phyloP scores from a whole-genome alignment of 2,888 invertebrate genomes.

The Brachynemurus nebulosus region DNA sequence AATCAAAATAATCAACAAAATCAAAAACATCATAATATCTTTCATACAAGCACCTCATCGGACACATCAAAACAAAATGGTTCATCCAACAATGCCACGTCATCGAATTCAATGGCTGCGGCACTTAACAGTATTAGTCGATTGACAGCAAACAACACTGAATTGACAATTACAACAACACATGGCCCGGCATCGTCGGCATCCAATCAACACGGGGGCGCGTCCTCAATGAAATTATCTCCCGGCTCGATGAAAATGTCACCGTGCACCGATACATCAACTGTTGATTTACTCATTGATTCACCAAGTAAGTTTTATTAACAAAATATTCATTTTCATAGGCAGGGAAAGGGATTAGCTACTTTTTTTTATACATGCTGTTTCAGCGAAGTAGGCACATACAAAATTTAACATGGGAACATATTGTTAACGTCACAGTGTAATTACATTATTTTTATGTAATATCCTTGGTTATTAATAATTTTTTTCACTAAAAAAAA shows the following conservation, averaged over 20 bases:
- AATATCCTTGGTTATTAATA: too few species aligned
- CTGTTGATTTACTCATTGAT: constrained; percentile 60
- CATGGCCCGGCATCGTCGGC: constrained; percentile 37
- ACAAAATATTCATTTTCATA: neutral
- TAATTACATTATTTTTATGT: too few species aligned
- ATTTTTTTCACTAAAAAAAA: too few species aligned
- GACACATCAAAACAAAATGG: neutral
- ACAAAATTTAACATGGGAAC: too few species aligned
- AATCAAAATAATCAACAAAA: constrained; percentile 16
- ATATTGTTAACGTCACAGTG: too few species aligned
- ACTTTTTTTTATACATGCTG: too few species aligned
- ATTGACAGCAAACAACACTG: constrained; percentile 63
- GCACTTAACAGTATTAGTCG: constrained; percentile 56
- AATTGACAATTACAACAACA: constrained; percentile 70
- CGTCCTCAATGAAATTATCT: constrained; percentile 44
- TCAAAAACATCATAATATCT: constrained; percentile 25
- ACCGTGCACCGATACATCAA: constrained; percentile 45
- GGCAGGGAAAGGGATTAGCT: too few species aligned
- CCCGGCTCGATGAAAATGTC: constrained; percentile 48
- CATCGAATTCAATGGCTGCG: constrained; percentile 38
- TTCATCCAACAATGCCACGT: constrained; percentile 18
- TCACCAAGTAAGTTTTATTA: constrained; percentile 61
- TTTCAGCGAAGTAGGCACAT: too few species aligned
- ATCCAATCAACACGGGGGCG: constrained; percentile 22
- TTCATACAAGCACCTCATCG: too few species aligned